Evolutionary conservation across 1,140 invertebrate genomes (phyloP).

Genomic region (Charaxes varanes): DNA sequence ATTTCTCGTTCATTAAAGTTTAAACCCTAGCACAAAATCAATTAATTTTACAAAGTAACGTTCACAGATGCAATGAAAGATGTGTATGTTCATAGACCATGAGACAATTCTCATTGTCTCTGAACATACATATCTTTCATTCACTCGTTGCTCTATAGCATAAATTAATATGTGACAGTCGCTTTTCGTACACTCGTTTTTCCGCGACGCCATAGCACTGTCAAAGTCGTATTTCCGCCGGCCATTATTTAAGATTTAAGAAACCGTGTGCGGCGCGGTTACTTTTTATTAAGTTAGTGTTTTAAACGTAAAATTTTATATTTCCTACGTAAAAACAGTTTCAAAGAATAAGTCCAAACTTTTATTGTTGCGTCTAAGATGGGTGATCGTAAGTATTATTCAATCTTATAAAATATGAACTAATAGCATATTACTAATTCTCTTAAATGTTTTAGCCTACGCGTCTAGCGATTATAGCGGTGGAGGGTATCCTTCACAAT

Average conservation of each 20-base stretch:
- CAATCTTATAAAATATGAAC: constrained; percentile 2
- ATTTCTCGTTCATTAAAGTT: no score
- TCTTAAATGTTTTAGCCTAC: constrained; percentile 40
- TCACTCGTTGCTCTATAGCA: no score
- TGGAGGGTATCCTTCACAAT: constrained; percentile 52
- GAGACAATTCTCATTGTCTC: no score
- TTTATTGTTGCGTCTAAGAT: no score
- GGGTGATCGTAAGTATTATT: constrained; percentile 50
- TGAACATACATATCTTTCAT: no score
- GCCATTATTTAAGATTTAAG: constrained; percentile 15
- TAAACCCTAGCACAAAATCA: no score
- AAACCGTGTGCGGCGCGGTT: constrained; percentile 12
- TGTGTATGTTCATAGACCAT: no score
- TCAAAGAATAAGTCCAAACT: not conserved
- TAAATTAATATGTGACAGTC: constrained; percentile 1
- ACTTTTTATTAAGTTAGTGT: not conserved
- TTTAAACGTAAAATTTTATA: constrained; percentile 1
- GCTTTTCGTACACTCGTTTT: constrained; percentile 10
- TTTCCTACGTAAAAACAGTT: not conserved
- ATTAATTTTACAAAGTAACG: no score
- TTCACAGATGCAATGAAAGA: no score
- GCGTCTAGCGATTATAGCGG: constrained; percentile 48
- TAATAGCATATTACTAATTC: not conserved
- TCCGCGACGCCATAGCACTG: constrained; percentile 14
- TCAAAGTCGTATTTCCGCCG: constrained; percentile 21